These are phyloP conservation scores for Philereme vetulata DNA, from an alignment of 2,888 invertebrate species.

Conservation along the genomic window DNA sequence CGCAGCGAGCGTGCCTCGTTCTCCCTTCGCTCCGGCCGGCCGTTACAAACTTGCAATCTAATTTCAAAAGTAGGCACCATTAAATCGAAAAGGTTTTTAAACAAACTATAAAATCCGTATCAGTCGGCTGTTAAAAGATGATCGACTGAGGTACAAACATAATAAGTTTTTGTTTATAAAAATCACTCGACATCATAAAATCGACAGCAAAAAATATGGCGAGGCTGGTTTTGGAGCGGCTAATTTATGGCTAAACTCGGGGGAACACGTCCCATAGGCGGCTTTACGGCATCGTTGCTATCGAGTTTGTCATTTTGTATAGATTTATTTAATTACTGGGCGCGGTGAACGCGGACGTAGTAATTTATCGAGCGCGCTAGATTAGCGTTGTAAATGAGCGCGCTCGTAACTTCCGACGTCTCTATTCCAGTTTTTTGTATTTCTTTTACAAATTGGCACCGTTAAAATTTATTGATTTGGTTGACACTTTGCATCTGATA, in stretches of 20 bases:
- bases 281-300: conserved; percentile 29
- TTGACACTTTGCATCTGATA: conserved; percentile 37
- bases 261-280: background rate
- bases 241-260: conserved; percentile 28
- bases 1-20: conserved; percentile 9
- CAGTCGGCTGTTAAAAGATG: conserved; percentile 31
- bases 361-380: conserved; percentile 34
- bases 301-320: conserved; percentile 33
- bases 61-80: conserved; percentile 25
- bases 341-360: conserved; percentile 15
- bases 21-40: conserved; percentile 16
- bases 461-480: conserved; percentile 42
- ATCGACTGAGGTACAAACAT: conserved; percentile 27
- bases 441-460: conserved; percentile 40
- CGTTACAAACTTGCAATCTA: conserved; percentile 30
- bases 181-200: conserved; percentile 39
- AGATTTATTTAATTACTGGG: conserved; percentile 35
- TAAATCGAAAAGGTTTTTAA: conserved; percentile 28
- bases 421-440: conserved; percentile 43
- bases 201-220: conserved; percentile 35
- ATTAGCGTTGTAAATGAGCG: conserved; percentile 41
- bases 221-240: conserved; percentile 30
- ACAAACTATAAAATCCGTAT: conserved; percentile 28
- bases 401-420: conserved; percentile 32
- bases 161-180: conserved; percentile 35